phyloP scores from a whole-genome alignment of 1,140 invertebrate genomes.

The Philopotamus ludificatus region DNA sequence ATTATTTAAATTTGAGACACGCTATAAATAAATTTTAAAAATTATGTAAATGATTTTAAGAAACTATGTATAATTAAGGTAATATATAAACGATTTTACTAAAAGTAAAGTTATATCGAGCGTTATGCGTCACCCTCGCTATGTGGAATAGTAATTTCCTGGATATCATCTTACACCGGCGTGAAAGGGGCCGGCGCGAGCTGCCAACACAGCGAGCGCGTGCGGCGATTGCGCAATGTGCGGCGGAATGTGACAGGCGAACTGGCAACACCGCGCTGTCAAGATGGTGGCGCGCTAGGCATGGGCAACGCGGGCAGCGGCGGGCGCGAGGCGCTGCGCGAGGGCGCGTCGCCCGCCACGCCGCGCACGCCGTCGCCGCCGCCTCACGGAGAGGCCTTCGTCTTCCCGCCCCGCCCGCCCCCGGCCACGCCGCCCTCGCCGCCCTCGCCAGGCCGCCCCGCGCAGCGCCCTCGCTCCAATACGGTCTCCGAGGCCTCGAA shows the following conservation, averaged over 20 bases:
- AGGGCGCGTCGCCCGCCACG: conserved; percentile 45
- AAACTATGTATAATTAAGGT: too few species aligned
- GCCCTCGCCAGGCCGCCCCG: neutral
- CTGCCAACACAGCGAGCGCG: too few species aligned
- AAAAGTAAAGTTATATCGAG: too few species aligned
- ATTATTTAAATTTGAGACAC: too few species aligned
- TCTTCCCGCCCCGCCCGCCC: conserved; percentile 26
- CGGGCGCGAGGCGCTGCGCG: conserved; percentile 49
- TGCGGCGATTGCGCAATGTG: neutral
- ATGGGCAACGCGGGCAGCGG: conserved; percentile 79
- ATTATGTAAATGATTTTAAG: too few species aligned
- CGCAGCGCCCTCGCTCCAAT: conserved; percentile 60
- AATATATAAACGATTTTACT: too few species aligned
- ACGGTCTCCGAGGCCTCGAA: conserved; percentile 68
- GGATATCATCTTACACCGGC: too few species aligned
- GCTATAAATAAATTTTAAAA: too few species aligned
- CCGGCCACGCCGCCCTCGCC: conserved; percentile 69
- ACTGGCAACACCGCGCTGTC: neutral
- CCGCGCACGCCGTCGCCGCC: conserved; percentile 10
- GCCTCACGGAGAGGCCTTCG: conserved; percentile 19
- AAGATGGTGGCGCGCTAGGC: conserved; percentile 18
- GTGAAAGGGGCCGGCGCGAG: neutral
- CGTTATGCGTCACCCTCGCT: too few species aligned
- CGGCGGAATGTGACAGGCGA: neutral
- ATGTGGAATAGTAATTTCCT: too few species aligned